phyloP scores from a whole-genome alignment of 2,113 vertebrate genomes.

The Protobothrops mucrosquamatus region DNA sequence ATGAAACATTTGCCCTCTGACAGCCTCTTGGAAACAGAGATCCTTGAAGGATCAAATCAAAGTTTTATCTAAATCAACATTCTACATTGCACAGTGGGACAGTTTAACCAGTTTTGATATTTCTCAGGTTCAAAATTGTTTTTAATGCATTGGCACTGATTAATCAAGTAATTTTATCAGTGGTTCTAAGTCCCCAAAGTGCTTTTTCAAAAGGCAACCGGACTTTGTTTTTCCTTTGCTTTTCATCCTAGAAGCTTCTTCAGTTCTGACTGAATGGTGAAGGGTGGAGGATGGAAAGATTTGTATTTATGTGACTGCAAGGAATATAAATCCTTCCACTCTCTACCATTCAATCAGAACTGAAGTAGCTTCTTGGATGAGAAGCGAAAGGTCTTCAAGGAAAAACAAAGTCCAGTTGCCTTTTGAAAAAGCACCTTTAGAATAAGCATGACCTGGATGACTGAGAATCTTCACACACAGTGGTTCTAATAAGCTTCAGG shows the following conservation, averaged over 20 bases:
- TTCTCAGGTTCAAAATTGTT: not conserved
- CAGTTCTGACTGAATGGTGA: not conserved
- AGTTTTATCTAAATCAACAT: not conserved
- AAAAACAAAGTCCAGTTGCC: not conserved
- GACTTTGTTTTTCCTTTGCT: not conserved
- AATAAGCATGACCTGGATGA: not conserved
- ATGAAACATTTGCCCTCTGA: not conserved
- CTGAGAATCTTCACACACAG: not conserved
- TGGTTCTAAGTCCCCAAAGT: not conserved
- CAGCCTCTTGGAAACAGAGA: not conserved
- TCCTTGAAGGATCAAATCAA: not conserved
- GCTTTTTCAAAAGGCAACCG: not conserved
- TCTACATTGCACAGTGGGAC: not conserved
- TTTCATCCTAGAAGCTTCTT: not conserved
- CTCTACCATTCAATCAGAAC: not conserved
- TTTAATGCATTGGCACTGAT: not conserved
- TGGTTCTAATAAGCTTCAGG: not conserved
- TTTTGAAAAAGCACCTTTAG: not conserved
- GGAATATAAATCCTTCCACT: not conserved
- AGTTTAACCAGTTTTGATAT: not conserved
- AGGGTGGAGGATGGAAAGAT: not conserved
- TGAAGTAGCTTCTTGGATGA: not conserved
- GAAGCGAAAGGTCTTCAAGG: not conserved
- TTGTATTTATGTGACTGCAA: not conserved
- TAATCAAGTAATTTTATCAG: not conserved